Percentiles rank a stretch among this genome's conserved stretches.
phyloP scores from a whole-genome alignment of 2,113 vertebrate genomes.

The Podilymbus podiceps region DNA sequence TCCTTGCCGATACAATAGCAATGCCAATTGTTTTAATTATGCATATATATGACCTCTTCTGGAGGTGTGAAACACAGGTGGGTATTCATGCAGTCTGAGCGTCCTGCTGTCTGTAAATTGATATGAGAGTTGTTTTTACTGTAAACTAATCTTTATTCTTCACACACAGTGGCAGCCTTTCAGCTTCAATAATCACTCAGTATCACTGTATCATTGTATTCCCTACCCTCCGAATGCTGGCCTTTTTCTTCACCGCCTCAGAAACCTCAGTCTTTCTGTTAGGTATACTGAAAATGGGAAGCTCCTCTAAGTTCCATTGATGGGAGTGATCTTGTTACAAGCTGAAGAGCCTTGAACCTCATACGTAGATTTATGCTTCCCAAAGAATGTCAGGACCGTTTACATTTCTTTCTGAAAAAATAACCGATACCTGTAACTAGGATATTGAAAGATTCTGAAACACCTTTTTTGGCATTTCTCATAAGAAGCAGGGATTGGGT shows the following conservation, averaged over 20 bases:
- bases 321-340: background rate
- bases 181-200: background rate
- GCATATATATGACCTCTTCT: background rate
- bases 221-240: background rate
- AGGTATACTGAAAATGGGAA: background rate
- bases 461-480: background rate
- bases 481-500: background rate
- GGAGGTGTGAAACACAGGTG: background rate
- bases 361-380: background rate
- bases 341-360: background rate
- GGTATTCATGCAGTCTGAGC: background rate
- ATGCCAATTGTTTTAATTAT: background rate
- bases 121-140: background rate
- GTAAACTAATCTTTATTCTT: background rate
- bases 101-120: background rate
- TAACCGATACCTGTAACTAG: background rate
- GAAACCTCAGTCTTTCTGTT: background rate
- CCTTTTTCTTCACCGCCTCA: background rate
- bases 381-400: background rate
- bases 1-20: background rate
- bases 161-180: background rate
- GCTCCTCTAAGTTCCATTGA: background rate
- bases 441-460: background rate
- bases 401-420: background rate
- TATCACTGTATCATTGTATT: background rate